These are phyloP conservation scores for Anarrhichthys ocellatus DNA, from an alignment of 2,113 vertebrate genomes.

Conservation along the genomic window DNA sequence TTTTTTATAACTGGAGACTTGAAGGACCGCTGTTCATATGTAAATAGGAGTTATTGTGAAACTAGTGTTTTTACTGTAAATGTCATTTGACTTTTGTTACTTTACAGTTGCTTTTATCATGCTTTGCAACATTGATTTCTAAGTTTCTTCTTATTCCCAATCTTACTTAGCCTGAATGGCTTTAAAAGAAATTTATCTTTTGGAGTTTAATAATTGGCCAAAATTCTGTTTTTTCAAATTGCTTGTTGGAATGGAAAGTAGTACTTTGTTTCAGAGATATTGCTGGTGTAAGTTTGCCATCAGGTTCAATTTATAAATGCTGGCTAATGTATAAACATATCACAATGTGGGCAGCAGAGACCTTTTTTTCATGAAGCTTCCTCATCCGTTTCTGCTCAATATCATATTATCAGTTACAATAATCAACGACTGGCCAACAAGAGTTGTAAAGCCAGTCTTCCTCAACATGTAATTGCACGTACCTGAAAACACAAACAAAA, in stretches of 20 bases:
- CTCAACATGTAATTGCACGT: conserved; percentile 20
- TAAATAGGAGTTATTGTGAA: conserved; percentile 93
- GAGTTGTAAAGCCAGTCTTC: conserved; percentile 17
- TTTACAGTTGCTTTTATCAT: conserved; percentile 73
- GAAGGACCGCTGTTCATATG: conserved; percentile 97
- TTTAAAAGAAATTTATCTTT: not conserved
- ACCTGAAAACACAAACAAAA: conserved; percentile 21
- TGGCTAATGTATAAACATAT: conserved; percentile 35
- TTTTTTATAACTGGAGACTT: conserved; percentile 95
- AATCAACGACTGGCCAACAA: not conserved
- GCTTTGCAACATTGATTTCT: conserved; percentile 51
- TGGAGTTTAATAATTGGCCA: conserved; percentile 15
- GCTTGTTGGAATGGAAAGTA: conserved; percentile 9
- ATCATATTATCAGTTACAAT: conserved; percentile 3
- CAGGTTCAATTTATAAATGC: conserved; percentile 9
- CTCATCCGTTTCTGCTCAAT: conserved; percentile 10
- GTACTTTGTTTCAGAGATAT: conserved; percentile 2
- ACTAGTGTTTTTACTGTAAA: conserved; percentile 89
- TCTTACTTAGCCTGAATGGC: conserved; percentile 36
- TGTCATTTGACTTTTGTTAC: conserved; percentile 83
- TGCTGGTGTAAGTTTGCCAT: conserved; percentile 26
- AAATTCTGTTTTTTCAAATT: conserved; percentile 20
- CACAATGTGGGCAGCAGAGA: conserved; percentile 19
- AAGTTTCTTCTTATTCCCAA: conserved; percentile 54
- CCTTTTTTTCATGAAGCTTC: not conserved